A percentile compares a stretch with the other conserved stretches of the same genome.
phyloP scores from a whole-genome alignment of 2,888 invertebrate species.

The Cynaeus angustus region DNA sequence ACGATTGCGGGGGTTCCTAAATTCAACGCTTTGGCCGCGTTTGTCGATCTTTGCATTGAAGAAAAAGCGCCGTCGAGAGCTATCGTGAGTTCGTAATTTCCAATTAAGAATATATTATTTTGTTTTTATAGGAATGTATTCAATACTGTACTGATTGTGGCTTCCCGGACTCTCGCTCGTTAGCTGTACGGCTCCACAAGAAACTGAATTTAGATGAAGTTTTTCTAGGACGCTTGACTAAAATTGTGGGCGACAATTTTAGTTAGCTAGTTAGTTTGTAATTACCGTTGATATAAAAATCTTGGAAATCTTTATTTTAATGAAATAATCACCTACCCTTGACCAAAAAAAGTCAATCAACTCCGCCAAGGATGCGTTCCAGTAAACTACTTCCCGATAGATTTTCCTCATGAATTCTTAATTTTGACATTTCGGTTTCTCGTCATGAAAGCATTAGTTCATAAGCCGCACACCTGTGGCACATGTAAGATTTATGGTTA shows the following conservation, averaged over 20 bases:
- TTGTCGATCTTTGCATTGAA: slow-evolving; percentile 74
- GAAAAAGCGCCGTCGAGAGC: slow-evolving; percentile 73
- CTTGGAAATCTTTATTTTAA: not conserved
- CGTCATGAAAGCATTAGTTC: slow-evolving; percentile 40
- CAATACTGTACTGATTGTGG: slow-evolving; percentile 76
- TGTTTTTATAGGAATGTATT: slow-evolving; percentile 71
- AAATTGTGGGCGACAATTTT: slow-evolving; percentile 71
- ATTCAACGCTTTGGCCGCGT: slow-evolving; percentile 71
- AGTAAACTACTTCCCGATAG: slow-evolving; percentile 45
- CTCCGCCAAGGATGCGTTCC: slow-evolving; percentile 34
- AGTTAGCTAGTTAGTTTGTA: not conserved
- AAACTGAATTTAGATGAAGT: slow-evolving; percentile 71
- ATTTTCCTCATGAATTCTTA: slow-evolving; percentile 55
- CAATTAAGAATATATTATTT: not conserved
- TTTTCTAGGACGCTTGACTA: slow-evolving; percentile 72
- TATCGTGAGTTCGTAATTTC: slow-evolving; percentile 69
- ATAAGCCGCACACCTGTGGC: slow-evolving; percentile 50
- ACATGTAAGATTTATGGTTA: slow-evolving; percentile 52
- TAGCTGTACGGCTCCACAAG: slow-evolving; percentile 69
- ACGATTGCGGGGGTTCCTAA: slow-evolving; percentile 75
- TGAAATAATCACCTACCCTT: slow-evolving; percentile 41
- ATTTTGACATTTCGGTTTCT: slow-evolving; percentile 54
- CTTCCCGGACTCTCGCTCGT: slow-evolving; percentile 70
- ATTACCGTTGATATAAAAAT: slow-evolving; percentile 11
- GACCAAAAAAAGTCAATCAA: slow-evolving; percentile 54